Base-by-base conservation (phyloP, 2,888 invertebrate species). In the Theodoxus fluviatilis region DNA sequence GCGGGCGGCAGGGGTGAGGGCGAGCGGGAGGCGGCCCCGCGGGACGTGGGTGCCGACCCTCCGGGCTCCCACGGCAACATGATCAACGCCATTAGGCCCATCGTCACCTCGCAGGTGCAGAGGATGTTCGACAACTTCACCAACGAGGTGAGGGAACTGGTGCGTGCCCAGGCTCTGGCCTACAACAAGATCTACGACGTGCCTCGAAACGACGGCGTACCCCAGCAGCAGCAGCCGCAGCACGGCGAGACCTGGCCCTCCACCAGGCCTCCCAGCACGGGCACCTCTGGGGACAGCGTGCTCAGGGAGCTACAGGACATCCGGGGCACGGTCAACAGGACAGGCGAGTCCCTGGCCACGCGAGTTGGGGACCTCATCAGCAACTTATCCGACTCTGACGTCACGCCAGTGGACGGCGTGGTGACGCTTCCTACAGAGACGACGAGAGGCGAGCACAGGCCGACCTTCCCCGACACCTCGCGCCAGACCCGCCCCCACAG, bases 161-260 rank as follows among this genome's bases (percentile, higher is more conserved):
- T 71, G 47, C 71, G 66, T 12, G 73, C 70, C 52, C 70, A 73
- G 37, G 57, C 67, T 1, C 28, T 71, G 31, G 38, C 72, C 28
- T 72, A 71, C 66, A 73, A 71, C 57, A 61, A 69, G 57, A 69
- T 75, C 25, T 64, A 73, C 43, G 71, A 38, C 52, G 47, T 71
- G 37, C 72, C 71, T 0, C 38, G 71, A 15, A 69, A 37, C 47
- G 66, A 69, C 59, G 66, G 59, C 9, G 59, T 59, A 15, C 61
- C 43, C 22, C 18, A 9, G 2, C 22, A 2, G 47, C n/a, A 57
- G 40, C 15, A 47, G 43, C 47, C 47, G 22, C 52, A 59, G 22
- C 49, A 6, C 22, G 22, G 31, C 33, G 6, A 47, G 15, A 43
- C 33, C 31, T 28, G 38, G 64, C n/a, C 12, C n/a, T 0, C 15